Evolutionary conservation across 2,113 vertebrate species (phyloP).

Genomic region (Grallaria varia): DNA sequence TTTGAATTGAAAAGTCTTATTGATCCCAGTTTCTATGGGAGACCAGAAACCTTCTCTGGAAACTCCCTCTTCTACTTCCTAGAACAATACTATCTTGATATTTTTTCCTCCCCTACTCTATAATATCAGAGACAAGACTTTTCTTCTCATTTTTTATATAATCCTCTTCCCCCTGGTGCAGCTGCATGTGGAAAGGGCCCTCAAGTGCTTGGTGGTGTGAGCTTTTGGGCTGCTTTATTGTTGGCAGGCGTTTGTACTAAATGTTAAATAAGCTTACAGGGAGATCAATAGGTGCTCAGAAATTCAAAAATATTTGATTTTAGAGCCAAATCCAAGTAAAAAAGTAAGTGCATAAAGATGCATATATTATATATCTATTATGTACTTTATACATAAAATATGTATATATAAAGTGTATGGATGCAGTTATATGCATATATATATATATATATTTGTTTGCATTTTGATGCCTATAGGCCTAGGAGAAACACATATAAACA

Average conservation of each 20-base stretch:
- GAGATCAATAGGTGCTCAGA: neutral
- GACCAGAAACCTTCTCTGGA: neutral
- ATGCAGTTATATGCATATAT: neutral
- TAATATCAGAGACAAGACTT: neutral
- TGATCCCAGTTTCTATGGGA: neutral
- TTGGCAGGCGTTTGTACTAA: neutral
- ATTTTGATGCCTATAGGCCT: neutral
- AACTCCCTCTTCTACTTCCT: neutral
- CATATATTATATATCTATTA: neutral
- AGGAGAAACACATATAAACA: constrained; percentile 9
- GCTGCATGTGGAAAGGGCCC: neutral
- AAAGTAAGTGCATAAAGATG: neutral
- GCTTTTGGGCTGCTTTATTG: neutral
- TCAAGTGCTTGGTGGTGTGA: neutral
- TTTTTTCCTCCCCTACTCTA: neutral
- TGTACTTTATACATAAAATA: neutral
- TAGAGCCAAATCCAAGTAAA: neutral
- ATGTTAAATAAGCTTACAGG: neutral
- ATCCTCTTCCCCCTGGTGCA: neutral
- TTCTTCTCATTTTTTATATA: neutral
- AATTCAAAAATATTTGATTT: neutral
- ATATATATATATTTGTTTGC: neutral
- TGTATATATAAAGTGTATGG: neutral
- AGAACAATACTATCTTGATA: neutral
- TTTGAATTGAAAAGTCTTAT: neutral